These are phyloP conservation scores for Psix sp. DNA, from an alignment of 1,140 invertebrate species.

Conservation along the genomic window DNA sequence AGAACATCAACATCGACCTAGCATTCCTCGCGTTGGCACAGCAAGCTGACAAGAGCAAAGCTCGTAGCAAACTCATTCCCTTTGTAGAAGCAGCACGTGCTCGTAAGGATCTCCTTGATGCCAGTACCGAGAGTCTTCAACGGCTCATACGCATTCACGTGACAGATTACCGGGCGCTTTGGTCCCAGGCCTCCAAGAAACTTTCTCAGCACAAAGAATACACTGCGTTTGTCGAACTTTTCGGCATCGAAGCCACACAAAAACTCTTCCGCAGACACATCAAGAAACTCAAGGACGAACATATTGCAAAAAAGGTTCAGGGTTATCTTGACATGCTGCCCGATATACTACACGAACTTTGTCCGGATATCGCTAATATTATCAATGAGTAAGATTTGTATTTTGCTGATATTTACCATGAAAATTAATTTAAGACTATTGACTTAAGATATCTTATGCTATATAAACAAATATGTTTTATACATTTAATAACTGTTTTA, in stretches of 20 bases:
- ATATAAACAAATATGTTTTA: too few relatives aligned
- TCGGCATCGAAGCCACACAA: slow-evolving; percentile 90
- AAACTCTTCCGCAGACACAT: slow-evolving; percentile 88
- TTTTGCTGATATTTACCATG: too few relatives aligned
- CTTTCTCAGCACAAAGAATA: slow-evolving; percentile 92
- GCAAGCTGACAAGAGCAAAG: slow-evolving; percentile 88
- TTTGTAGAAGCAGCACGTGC: slow-evolving; percentile 92
- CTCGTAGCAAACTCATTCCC: slow-evolving; percentile 84
- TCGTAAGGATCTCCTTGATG: slow-evolving; percentile 92
- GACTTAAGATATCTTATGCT: too few relatives aligned
- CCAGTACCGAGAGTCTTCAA: slow-evolving; percentile 91
- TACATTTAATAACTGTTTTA: too few relatives aligned
- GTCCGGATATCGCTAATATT: slow-evolving; percentile 87
- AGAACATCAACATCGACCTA: slow-evolving; percentile 97
- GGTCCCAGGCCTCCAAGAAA: slow-evolving; percentile 91
- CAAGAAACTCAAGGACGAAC: slow-evolving; percentile 91
- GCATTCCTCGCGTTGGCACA: slow-evolving; percentile 95
- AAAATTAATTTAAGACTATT: too few relatives aligned
- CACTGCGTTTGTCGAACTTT: slow-evolving; percentile 92
- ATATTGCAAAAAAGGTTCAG: slow-evolving; percentile 87
- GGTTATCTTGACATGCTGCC: slow-evolving; percentile 89
- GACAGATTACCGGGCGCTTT: slow-evolving; percentile 89
- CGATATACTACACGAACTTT: slow-evolving; percentile 87
- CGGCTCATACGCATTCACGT: slow-evolving; percentile 89
- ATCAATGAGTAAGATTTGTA: slow-evolving; percentile 81